Conservation (phyloP, 1,140 invertebrate genomes). For the Penaeus vannamei region DNA sequence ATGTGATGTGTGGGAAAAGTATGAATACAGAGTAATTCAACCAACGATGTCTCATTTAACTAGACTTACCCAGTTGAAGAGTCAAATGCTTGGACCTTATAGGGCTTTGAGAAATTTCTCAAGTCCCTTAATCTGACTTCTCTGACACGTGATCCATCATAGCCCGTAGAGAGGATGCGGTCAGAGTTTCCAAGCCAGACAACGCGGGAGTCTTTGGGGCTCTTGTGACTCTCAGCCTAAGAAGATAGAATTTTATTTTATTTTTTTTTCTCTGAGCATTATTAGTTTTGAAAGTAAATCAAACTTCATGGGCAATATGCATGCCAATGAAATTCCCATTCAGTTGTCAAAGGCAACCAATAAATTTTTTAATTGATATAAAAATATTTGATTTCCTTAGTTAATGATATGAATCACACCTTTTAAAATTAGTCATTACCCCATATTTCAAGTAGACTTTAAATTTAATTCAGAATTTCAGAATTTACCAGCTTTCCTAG, state of each 20-base stretch:
- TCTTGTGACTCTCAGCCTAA: constrained; percentile 84
- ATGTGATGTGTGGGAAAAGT: constrained; percentile 7
- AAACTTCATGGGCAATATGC: too few relatives aligned
- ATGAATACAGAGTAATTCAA: too few relatives aligned
- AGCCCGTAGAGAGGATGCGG: constrained; percentile 85
- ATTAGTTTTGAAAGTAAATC: neutral
- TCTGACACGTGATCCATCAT: constrained; percentile 77
- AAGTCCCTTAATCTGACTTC: constrained; percentile 91
- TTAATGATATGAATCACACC: too few relatives aligned
- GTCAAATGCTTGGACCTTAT: constrained; percentile 86
- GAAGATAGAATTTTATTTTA: constrained; percentile 29
- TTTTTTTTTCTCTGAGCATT: neutral
- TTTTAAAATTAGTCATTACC: too few relatives aligned
- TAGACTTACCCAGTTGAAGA: constrained; percentile 85
- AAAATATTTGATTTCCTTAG: too few relatives aligned
- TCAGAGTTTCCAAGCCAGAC: constrained; percentile 90
- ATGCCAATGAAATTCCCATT: too few relatives aligned
- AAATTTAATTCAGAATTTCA: too few relatives aligned
- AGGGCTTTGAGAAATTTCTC: constrained; percentile 83
- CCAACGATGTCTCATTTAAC: neutral
- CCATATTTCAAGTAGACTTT: too few relatives aligned
- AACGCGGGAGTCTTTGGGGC: constrained; percentile 90
- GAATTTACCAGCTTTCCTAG: too few relatives aligned
- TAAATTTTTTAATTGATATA: too few relatives aligned
- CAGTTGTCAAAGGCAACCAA: too few relatives aligned